Percentiles rank a stretch among this genome's conserved stretches.
Evolutionary conservation across 2,113 vertebrate genomes (phyloP).

Genomic region (Mormoops blainvillei): DNA sequence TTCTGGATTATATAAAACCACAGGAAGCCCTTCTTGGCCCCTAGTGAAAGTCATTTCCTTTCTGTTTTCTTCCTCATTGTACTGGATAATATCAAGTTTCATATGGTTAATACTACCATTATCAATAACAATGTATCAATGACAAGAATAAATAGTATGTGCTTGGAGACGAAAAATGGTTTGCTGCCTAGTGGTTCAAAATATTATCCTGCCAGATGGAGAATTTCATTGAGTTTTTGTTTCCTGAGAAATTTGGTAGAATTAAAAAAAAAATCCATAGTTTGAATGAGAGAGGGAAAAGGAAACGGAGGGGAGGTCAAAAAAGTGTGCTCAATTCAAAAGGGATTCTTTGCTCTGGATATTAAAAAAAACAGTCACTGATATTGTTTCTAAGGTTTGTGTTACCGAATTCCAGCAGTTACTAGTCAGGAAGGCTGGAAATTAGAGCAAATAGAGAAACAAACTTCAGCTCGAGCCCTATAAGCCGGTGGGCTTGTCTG

Average conservation of each 20-base stretch:
- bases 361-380: constrained; percentile 9
- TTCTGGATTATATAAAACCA: neutral
- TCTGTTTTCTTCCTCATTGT: neutral
- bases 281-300: neutral
- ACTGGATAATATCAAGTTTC: constrained; percentile 48
- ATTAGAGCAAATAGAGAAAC: neutral
- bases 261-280: neutral
- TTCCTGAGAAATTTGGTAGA: constrained; percentile 33
- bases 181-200: constrained; percentile 43
- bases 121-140: constrained; percentile 43
- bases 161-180: constrained; percentile 1
- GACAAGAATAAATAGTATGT: constrained; percentile 28
- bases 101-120: constrained; percentile 16
- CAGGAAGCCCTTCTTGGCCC: neutral
- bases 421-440: neutral
- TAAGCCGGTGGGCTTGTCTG: neutral
- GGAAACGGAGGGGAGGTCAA: constrained; percentile 15
- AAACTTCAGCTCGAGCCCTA: neutral
- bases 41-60: constrained; percentile 44
- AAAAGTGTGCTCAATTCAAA: neutral
- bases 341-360: neutral
- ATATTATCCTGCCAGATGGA: constrained; percentile 49
- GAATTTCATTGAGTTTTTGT: constrained; percentile 24
- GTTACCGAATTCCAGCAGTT: neutral
- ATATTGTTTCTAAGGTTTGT: neutral